Conservation (phyloP, 2,888 invertebrate genomes). For the Ornithoptera alexandrae region DNA sequence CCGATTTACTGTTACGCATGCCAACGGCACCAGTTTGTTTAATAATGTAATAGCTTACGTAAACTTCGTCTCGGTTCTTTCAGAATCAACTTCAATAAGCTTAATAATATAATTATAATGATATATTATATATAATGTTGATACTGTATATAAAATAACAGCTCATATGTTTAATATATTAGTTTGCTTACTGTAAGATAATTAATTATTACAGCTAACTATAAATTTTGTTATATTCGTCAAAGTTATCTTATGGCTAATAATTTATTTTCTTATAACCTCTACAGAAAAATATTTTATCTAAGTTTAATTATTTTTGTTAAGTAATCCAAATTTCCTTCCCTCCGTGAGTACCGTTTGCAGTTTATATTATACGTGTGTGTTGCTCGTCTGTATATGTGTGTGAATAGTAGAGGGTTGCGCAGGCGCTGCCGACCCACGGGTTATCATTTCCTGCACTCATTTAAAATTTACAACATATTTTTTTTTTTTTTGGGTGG, state of each 20-base stretch:
- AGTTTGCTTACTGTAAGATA: no score
- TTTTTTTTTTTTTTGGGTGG: conserved; percentile 54
- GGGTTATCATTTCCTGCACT: conserved; percentile 80
- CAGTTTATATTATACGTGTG: not conserved
- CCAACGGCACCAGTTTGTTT: conserved; percentile 34
- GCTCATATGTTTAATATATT: no score
- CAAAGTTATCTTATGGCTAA: not conserved
- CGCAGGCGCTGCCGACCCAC: conserved; percentile 63
- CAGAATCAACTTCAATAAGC: not conserved
- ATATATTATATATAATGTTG: no score
- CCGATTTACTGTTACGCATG: conserved; percentile 57
- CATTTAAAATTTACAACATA: conserved; percentile 76
- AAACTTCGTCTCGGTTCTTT: not conserved
- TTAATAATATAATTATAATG: not conserved
- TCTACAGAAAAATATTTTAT: not conserved
- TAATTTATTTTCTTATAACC: not conserved
- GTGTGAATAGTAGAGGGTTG: conserved; percentile 45
- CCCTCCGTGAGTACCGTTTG: not conserved
- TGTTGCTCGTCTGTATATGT: not conserved
- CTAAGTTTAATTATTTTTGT: not conserved
- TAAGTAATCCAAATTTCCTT: not conserved
- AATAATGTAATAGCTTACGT: conserved; percentile 36
- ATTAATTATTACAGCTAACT: no score
- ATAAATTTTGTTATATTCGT: no score
- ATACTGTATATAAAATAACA: no score